Evolutionary conservation across 1,140 invertebrate genomes (phyloP).

Genomic region (Dendroctonus ponderosae): DNA sequence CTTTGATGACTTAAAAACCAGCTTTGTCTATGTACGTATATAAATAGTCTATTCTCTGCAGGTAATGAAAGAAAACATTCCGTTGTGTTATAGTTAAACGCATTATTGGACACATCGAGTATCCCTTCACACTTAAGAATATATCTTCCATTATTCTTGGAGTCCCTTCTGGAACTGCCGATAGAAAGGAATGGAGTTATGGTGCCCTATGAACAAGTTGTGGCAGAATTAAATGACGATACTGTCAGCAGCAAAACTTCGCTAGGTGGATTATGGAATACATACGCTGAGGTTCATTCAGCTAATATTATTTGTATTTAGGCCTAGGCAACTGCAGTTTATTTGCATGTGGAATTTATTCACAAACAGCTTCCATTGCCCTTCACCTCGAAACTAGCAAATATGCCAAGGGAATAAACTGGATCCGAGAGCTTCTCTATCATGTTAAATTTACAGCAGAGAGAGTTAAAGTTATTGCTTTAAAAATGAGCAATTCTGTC

Average conservation of each 20-base stretch:
- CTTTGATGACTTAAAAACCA: constrained; percentile 76
- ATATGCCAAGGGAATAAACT: constrained; percentile 72
- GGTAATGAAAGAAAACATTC: not conserved
- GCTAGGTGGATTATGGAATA: constrained; percentile 54
- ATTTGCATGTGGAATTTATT: constrained; percentile 59
- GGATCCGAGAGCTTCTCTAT: constrained; percentile 75
- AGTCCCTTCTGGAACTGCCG: constrained; percentile 68
- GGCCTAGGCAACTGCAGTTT: constrained; percentile 29
- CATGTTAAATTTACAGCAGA: constrained; percentile 69
- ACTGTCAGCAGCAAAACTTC: constrained; percentile 59
- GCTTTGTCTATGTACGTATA: constrained; percentile 79
- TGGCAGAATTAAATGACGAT: constrained; percentile 73
- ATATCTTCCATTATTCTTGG: constrained; percentile 72
- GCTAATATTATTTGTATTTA: constrained; percentile 6
- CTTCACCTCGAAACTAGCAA: constrained; percentile 69
- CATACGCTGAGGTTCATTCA: not conserved
- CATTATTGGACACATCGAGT: constrained; percentile 71
- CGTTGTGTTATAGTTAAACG: constrained; percentile 57
- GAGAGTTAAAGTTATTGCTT: constrained; percentile 71
- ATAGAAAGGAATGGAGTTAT: constrained; percentile 58
- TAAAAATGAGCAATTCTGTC: constrained; percentile 76
- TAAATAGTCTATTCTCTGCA: too few species aligned
- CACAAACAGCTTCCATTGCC: constrained; percentile 58
- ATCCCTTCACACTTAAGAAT: constrained; percentile 60
- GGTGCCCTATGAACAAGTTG: constrained; percentile 70